A percentile compares a stretch with the other conserved stretches of the same genome.
phyloP scores from a whole-genome alignment of 2,113 vertebrate species.

The Reinhardtius hippoglossoides region DNA sequence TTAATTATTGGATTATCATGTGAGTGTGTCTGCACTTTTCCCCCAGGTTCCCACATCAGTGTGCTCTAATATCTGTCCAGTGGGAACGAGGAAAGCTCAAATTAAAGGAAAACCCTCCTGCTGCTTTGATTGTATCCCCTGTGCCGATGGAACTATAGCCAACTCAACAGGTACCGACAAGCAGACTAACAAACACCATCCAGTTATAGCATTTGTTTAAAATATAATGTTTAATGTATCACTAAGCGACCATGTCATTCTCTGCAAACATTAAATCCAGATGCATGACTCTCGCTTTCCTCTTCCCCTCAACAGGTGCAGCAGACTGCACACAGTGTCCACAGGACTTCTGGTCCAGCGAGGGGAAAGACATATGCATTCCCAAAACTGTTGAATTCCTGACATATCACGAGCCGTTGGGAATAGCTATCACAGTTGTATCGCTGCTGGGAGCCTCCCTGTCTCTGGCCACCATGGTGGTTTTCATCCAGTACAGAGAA shows the following conservation, averaged over 20 bases:
- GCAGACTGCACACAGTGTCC: slow-evolving; percentile 79
- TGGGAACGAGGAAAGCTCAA: slow-evolving; percentile 80
- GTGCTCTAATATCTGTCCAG: slow-evolving; percentile 75
- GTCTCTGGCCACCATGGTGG: slow-evolving; percentile 50
- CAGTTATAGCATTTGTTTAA: neutral
- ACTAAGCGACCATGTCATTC: neutral
- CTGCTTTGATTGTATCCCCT: slow-evolving; percentile 85
- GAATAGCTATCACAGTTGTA: slow-evolving; percentile 69
- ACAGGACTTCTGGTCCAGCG: slow-evolving; percentile 78
- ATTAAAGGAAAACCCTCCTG: slow-evolving; percentile 79
- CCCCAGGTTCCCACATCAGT: slow-evolving; percentile 75
- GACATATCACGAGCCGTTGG: slow-evolving; percentile 77
- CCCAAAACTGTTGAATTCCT: slow-evolving; percentile 79
- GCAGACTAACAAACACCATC: neutral
- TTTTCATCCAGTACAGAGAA: slow-evolving; percentile 68
- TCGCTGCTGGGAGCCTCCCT: slow-evolving; percentile 70
- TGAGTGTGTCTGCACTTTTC: neutral
- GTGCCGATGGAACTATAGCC: slow-evolving; percentile 81
- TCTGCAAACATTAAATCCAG: neutral
- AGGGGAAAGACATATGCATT: slow-evolving; percentile 71
- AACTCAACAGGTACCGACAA: slow-evolving; percentile 74
- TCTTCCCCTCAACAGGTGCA: slow-evolving; percentile 66
- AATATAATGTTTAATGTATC: neutral
- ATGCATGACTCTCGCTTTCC: neutral
- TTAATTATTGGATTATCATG: neutral